Conservation (phyloP, 2,797 vertebrate genomes). For the Iguana delicatissima region DNA sequence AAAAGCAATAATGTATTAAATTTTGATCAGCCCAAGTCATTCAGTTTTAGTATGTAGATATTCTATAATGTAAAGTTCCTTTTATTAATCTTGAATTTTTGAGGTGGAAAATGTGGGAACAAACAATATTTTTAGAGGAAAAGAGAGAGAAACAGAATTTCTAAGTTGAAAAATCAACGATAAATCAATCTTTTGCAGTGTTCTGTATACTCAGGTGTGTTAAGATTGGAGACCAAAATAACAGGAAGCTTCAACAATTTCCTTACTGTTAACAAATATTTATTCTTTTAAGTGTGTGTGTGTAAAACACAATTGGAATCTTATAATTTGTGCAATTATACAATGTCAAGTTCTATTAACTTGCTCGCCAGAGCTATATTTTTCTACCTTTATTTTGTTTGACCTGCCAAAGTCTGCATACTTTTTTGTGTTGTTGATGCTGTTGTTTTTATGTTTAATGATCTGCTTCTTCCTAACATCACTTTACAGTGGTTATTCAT, state of each 20-base stretch:
- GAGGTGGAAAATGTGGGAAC: neutral
- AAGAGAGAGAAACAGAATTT: neutral
- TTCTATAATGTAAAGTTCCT: neutral
- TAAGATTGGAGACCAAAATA: neutral
- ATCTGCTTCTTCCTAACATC: neutral
- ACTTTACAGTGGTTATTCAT: neutral
- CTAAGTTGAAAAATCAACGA: neutral
- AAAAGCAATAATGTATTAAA: conserved; percentile 24
- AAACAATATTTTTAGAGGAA: neutral
- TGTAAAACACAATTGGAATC: no score
- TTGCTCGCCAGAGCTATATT: neutral
- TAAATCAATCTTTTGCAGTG: neutral
- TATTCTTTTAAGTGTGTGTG: no score
- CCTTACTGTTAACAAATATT: neutral
- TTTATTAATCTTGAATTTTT: neutral
- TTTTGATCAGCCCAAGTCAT: neutral
- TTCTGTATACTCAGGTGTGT: neutral
- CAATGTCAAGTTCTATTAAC: neutral
- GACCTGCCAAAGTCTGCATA: neutral
- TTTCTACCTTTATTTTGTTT: neutral
- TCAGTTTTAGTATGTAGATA: neutral
- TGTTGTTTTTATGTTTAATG: neutral
- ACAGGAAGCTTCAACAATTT: neutral
- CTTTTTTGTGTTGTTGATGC: neutral
- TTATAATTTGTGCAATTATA: neutral